Percentiles rank a stretch among this genome's conserved stretches.
Conservation (phyloP, 2,888 invertebrate genomes). For the Patella depressa region DNA sequence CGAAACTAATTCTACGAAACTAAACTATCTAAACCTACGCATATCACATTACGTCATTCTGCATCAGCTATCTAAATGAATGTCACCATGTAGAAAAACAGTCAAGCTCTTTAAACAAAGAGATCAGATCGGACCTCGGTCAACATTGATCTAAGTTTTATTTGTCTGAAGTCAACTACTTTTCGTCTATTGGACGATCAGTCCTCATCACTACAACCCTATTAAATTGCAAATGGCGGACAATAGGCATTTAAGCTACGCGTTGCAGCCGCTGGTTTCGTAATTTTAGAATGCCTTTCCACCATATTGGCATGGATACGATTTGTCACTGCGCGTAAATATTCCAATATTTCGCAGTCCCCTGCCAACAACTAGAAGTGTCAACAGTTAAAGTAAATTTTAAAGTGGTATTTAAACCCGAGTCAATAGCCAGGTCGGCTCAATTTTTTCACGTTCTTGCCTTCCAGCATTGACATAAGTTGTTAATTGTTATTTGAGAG, state of each 20-base stretch:
- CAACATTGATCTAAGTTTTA: background rate
- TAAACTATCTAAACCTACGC: too few relatives aligned
- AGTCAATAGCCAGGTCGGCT: background rate
- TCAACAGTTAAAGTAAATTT: constrained; percentile 3
- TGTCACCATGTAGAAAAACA: background rate
- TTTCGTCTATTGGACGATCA: background rate
- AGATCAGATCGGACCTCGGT: background rate
- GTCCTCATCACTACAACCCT: too few relatives aligned
- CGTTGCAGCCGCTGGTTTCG: background rate
- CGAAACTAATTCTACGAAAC: too few relatives aligned
- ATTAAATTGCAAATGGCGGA: too few relatives aligned
- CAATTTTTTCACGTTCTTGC: constrained; percentile 2
- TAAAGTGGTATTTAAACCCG: background rate
- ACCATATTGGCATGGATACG: background rate
- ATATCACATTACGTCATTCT: too few relatives aligned
- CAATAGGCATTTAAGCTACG: too few relatives aligned
- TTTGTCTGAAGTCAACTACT: constrained; percentile 3
- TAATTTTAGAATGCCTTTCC: background rate
- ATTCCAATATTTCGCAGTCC: background rate
- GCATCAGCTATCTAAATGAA: background rate
- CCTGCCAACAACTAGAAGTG: constrained; percentile 1
- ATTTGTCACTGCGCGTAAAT: background rate
- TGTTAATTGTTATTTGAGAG: background rate
- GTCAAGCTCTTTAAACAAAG: constrained; percentile 1
- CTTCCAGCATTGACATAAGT: constrained; percentile 3